phyloP scores from a whole-genome alignment of 2,888 invertebrate genomes.

The Coleophora flavipennella region DNA sequence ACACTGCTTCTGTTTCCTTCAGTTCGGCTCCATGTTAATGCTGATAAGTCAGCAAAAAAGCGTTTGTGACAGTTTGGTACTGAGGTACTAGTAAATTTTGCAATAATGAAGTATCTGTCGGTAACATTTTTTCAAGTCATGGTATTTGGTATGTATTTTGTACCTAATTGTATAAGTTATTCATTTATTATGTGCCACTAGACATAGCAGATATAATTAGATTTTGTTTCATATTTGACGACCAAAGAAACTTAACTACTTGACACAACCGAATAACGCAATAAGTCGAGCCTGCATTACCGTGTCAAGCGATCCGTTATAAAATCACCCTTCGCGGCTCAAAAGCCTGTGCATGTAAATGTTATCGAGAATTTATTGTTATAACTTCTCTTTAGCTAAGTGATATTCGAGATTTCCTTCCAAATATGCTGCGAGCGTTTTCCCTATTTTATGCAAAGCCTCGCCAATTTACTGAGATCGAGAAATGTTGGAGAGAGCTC shows the following conservation, averaged over 20 bases:
- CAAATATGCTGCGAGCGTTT: constrained; percentile 45
- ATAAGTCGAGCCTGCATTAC: constrained; percentile 29
- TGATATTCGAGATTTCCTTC: constrained; percentile 61
- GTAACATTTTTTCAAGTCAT: background rate
- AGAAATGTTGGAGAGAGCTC: constrained; percentile 9
- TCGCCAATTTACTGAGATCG: constrained; percentile 24
- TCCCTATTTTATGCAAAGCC: constrained; percentile 35
- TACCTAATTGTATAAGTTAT: too few relatives aligned
- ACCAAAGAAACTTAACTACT: too few relatives aligned
- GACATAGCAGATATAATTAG: too few relatives aligned
- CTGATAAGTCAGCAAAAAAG: constrained; percentile 40
- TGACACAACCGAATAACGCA: too few relatives aligned
- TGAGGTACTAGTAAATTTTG: too few relatives aligned
- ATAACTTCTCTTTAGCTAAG: constrained; percentile 58
- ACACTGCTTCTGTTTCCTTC: constrained; percentile 33
- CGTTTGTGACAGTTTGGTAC: constrained; percentile 22
- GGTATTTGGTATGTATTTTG: constrained; percentile 24
- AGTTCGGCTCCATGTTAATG: constrained; percentile 2
- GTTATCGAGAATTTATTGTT: constrained; percentile 63
- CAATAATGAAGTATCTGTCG: too few relatives aligned
- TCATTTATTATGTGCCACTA: too few relatives aligned
- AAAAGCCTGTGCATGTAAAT: constrained; percentile 58
- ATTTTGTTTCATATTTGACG: too few relatives aligned
- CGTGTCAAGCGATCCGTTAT: constrained; percentile 54
- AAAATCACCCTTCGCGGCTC: constrained; percentile 40